Evolutionary conservation across 2,797 vertebrate species (phyloP), one percentile per base, ranked within the genome.

Genomic region (Pampus argenteus): DNA sequence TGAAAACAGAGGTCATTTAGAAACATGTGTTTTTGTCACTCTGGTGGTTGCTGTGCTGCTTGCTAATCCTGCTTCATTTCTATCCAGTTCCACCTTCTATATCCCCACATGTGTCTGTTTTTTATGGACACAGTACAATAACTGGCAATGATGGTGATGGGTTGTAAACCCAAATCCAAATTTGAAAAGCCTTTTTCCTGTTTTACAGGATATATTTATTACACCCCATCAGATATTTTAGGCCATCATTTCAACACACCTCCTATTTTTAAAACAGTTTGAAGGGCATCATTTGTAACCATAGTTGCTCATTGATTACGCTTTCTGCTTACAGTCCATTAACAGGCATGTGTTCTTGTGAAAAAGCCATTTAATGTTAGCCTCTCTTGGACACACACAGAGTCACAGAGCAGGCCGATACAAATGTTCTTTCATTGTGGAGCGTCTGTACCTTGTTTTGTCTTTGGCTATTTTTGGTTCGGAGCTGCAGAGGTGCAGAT

Each of bases 391-490:
- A 66, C 65, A 20, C 48, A 29, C 40, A 44, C 17, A 44, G 55
- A 22, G 55, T 51, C 40, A 61, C 31, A n/a, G 49, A 55, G 52
- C 54, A 34, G 62, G 31, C 66, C 1, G 23, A 77, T 66, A 66
- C 38, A 84, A 72, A 66, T 63, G 65, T 34, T 58, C 65, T 73
- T 67, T 76, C 50, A 62, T 58, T 15, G 62, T 9, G 7, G 9
- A 61, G 49, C 40, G 18, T 67, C 36, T 74, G 65, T 28, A 50
- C 59, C 70, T 79, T 73, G 74, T 87, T 88, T 78, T 79, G 83
- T 86, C 85, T 86, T 75, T 73, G 74, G 60, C 70, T 91, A 82
- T 90, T 87, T 89, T 81, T 2, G 82, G 79, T 70, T 75, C 44
- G 17, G 56, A 65, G 78, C 77, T 76, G 66, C 70, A 70, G 76